Evolutionary conservation across 2,113 vertebrate species (phyloP).

Genomic region (Meriones unguiculatus): DNA sequence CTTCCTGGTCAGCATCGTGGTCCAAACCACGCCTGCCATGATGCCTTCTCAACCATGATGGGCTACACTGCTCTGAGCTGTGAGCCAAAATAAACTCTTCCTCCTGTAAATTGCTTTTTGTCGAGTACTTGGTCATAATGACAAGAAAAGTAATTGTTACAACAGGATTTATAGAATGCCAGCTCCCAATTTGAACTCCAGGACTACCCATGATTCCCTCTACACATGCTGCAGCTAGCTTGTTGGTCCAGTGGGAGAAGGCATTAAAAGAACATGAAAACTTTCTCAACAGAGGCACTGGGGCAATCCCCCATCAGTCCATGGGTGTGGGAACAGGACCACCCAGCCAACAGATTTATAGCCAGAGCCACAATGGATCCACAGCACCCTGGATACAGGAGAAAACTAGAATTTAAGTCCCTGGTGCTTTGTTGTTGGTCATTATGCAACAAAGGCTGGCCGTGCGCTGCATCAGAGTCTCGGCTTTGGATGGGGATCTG

Average conservation of each 20-base stretch:
- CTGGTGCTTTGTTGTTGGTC: background rate
- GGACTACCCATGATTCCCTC: background rate
- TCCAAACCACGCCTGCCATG: background rate
- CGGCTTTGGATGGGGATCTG: background rate
- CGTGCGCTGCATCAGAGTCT: background rate
- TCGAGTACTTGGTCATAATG: background rate
- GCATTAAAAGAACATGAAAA: background rate
- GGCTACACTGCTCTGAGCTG: background rate
- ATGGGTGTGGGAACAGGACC: background rate
- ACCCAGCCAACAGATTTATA: background rate
- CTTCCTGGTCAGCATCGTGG: background rate
- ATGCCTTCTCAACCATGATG: background rate
- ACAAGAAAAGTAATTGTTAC: background rate
- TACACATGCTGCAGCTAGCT: rapidly evolving
- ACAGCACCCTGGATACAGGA: background rate
- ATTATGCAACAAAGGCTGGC: background rate
- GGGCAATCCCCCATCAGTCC: background rate
- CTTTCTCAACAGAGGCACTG: no score
- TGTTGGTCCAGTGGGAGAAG: background rate
- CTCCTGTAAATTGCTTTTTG: background rate
- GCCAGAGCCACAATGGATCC: background rate
- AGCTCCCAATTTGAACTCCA: background rate
- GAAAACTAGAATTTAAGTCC: background rate
- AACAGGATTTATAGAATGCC: background rate
- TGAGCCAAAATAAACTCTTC: background rate